Percentiles rank a stretch among this genome's conserved stretches.
Evolutionary conservation across 2,113 vertebrate species (phyloP).

Genomic region (Sitta europaea): DNA sequence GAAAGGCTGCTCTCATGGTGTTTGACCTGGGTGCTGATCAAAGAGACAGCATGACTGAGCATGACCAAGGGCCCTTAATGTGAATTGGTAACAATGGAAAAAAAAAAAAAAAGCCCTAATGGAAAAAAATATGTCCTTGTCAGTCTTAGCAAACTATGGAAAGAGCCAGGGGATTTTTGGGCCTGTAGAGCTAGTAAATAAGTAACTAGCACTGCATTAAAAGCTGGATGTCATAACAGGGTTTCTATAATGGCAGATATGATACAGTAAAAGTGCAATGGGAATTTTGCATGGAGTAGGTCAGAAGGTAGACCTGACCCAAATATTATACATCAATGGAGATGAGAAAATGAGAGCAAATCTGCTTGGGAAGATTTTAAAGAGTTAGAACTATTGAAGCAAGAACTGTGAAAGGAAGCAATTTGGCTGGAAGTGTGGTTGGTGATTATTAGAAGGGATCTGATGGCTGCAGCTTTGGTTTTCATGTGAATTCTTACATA

Average conservation of each 20-base stretch:
- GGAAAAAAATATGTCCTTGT: background rate
- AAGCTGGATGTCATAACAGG: background rate
- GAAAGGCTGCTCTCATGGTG: conserved; percentile 14
- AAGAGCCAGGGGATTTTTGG: background rate
- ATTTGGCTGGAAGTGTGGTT: background rate
- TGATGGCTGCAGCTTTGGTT: background rate
- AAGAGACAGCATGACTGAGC: conserved; percentile 12
- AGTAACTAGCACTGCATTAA: background rate
- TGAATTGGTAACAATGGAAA: background rate
- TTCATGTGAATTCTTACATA: background rate
- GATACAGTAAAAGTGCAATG: background rate
- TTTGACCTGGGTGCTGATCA: conserved; percentile 52
- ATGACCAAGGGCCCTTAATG: background rate
- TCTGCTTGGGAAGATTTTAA: background rate
- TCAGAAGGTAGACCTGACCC: background rate
- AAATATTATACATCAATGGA: background rate
- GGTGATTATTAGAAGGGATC: background rate
- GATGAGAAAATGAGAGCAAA: background rate
- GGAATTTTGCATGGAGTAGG: background rate
- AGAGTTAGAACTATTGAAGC: background rate
- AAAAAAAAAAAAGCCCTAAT: background rate
- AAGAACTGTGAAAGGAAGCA: background rate
- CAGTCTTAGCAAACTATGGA: background rate
- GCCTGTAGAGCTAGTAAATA: background rate
- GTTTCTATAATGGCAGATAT: background rate